Evolutionary conservation across 2,888 invertebrate species (phyloP), one percentile per base, ranked within the genome.

Genomic region (Acanthosepion esculentum): DNA sequence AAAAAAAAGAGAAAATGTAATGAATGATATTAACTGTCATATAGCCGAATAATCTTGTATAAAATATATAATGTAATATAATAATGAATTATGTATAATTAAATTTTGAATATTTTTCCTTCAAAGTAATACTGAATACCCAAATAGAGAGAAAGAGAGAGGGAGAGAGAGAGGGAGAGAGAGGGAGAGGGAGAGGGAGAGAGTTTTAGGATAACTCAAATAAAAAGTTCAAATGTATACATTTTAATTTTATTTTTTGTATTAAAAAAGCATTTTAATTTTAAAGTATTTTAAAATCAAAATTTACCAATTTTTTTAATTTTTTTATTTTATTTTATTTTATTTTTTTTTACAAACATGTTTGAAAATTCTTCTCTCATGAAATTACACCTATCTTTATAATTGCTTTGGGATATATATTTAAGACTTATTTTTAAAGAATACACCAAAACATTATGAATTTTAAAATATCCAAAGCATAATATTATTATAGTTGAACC

Each of bases 1-100:
- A 33, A 78, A n/a, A 78, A n/a, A 78, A 78, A 78, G 18, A n/a
- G 18, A 78, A 78, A 78, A 78, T 6, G n/a, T 78, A n/a, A n/a
- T 78, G n/a, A 78, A 78, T 78, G n/a, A 78, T 78, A 78, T 78
- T 15, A 78, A 78, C 0, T n/a, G 78, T 78, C 18, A 78, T 18
- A n/a, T 78, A 78, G n/a, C 78, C 78, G 78, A 78, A 78, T 78
- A 78, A 78, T 78, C n/a, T 78, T n/a, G 15, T 78, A n/a, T 78
- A 8, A 78, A n/a, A 78, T 78, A 78, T 78, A 78, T 78, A 78
- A 78, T 23, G 26, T 50, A 12, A 50, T 59, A 59, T 59, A 59
- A 23, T 23, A 59, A 59, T 59, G 59, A 59, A 59, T 78, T 78
- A 78, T 78, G 78, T 78, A 29, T 78, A 78, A 78, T 78, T 33